These are phyloP conservation scores for Aricia agestis DNA, from an alignment of 1,140 invertebrate species.

Conservation along the genomic window DNA sequence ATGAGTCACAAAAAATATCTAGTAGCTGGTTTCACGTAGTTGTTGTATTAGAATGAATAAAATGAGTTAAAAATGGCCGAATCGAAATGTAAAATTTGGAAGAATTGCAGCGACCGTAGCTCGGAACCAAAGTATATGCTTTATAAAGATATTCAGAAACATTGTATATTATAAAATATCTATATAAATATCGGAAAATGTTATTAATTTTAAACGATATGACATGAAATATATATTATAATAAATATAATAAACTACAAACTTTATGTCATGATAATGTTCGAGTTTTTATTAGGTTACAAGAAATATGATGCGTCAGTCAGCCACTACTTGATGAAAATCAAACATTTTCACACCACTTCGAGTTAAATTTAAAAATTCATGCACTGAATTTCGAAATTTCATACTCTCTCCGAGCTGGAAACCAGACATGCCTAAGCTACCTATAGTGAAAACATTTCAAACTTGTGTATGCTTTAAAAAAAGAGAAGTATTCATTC, in stretches of 20 bases:
- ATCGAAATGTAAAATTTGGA: conserved; percentile 50
- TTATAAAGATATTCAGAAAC: conserved; percentile 28
- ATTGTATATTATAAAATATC: conserved; percentile 25
- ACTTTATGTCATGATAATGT: conserved; percentile 4
- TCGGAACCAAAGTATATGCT: conserved; percentile 25
- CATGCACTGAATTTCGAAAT: conserved; percentile 2
- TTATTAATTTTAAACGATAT: conserved; percentile 28
- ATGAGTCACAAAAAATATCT: not conserved
- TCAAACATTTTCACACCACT: not conserved
- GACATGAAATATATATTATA: conserved; percentile 22
- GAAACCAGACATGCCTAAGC: not conserved
- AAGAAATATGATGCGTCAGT: conserved; percentile 8
- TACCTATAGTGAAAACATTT: no score
- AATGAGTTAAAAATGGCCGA: conserved; percentile 40
- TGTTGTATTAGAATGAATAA: conserved; percentile 5
- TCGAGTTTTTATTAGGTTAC: not conserved
- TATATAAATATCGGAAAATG: conserved; percentile 12
- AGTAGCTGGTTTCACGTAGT: conserved; percentile 9
- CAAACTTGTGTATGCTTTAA: no score
- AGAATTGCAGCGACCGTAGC: conserved; percentile 50
- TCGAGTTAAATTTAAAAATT: conserved; percentile 6
- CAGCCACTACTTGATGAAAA: conserved; percentile 5
- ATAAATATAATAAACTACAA: not conserved
- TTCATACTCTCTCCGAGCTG: not conserved
- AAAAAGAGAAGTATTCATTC: no score